These are phyloP conservation scores for Myiopsitta monachus DNA, from an alignment of 2,113 vertebrate species.

Conservation along the genomic window DNA sequence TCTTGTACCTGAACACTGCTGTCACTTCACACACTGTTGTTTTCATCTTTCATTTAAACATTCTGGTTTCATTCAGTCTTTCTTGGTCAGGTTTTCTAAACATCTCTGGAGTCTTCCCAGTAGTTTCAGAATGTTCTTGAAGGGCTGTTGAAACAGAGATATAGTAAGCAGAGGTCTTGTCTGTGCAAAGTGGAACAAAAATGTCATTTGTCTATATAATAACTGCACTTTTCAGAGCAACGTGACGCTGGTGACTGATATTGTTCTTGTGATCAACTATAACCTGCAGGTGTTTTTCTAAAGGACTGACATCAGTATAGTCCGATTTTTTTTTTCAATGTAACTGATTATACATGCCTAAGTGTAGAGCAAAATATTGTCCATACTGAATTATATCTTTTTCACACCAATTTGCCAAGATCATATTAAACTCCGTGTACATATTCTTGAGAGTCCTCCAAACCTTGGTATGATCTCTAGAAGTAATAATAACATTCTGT, in stretches of 20 bases:
- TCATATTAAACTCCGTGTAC: neutral
- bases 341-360: neutral
- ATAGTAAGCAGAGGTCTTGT: neutral
- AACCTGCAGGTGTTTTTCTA: neutral
- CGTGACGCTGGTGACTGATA: neutral
- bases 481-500: neutral
- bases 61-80: neutral
- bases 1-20: neutral
- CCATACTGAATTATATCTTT: neutral
- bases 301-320: neutral
- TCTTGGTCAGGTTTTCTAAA: neutral
- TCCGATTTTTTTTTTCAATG: neutral
- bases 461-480: neutral
- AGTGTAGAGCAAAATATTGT: neutral
- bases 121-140: conserved; percentile 17
- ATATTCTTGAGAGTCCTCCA: neutral
- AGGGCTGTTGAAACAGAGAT: conserved; percentile 17
- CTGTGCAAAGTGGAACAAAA: neutral
- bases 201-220: neutral
- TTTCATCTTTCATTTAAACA: conserved; percentile 3
- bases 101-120: neutral
- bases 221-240: neutral
- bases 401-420: neutral
- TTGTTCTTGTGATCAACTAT: neutral
- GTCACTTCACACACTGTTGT: neutral